Percentiles rank a stretch among this genome's conserved stretches.
phyloP scores from a whole-genome alignment of 2,113 vertebrate species.

The Myocastor coypus region DNA sequence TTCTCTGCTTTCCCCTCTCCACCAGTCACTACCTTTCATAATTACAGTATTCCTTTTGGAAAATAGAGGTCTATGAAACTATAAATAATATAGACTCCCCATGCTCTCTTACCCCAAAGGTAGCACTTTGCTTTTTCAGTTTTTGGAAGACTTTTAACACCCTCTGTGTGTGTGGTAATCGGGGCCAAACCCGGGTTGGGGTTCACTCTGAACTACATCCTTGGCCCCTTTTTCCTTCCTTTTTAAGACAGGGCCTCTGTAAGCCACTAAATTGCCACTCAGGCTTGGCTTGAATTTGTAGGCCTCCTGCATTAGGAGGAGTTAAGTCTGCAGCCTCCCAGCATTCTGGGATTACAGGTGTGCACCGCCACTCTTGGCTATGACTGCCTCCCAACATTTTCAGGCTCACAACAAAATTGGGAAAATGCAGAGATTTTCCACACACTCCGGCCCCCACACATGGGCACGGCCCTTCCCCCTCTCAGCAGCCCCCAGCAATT shows the following conservation, averaged over 20 bases:
- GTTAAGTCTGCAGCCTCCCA: not conserved
- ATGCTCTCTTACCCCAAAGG: not conserved
- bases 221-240: not conserved
- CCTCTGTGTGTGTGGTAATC: not conserved
- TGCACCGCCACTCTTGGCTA: not conserved
- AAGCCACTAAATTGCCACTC: not conserved
- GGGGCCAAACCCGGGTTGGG: not conserved
- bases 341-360: not conserved
- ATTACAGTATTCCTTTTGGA: not conserved
- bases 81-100: not conserved
- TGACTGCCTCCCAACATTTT: not conserved
- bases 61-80: conserved; percentile 42
- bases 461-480: too few species aligned
- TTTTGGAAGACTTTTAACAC: not conserved
- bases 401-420: not conserved
- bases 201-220: not conserved
- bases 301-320: not conserved
- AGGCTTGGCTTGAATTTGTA: not conserved
- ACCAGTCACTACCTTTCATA: not conserved
- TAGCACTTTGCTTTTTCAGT: not conserved
- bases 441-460: not conserved
- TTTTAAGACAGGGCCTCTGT: not conserved
- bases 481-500: not conserved
- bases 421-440: not conserved
- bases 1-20: not conserved